Evolutionary conservation across 2,113 vertebrate species (phyloP).

Genomic region (Brachypteracias leptosomus): DNA sequence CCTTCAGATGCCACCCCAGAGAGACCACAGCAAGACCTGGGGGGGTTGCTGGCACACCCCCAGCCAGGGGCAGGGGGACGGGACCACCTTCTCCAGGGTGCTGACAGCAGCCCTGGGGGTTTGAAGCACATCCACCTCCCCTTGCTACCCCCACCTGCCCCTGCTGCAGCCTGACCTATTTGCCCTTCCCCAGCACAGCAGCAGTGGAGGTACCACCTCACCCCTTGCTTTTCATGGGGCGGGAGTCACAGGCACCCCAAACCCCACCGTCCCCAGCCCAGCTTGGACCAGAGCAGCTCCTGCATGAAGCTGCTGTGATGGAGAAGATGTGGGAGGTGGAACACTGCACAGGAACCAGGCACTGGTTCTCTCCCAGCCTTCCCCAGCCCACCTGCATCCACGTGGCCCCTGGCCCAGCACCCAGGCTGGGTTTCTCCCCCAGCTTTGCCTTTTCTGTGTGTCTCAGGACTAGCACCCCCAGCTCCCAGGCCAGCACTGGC

Average conservation of each 20-base stretch:
- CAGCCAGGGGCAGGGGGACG: rapidly evolving
- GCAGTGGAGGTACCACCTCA: neutral
- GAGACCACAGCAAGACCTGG: neutral
- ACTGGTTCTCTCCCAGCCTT: neutral
- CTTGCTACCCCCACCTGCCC: neutral
- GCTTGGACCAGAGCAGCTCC: neutral
- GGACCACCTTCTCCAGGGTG: neutral
- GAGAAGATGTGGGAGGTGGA: neutral
- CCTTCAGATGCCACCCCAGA: neutral
- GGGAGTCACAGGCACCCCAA: neutral
- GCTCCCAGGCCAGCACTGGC: neutral
- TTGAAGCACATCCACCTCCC: neutral
- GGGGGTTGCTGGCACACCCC: neutral
- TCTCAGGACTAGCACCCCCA: neutral
- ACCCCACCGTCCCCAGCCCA: neutral
- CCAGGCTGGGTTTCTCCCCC: neutral
- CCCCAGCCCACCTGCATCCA: neutral
- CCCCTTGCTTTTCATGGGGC: neutral
- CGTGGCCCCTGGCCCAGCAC: rapidly evolving
- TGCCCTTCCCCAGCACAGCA: neutral
- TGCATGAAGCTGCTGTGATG: neutral
- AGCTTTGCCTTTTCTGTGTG: neutral
- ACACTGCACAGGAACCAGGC: neutral
- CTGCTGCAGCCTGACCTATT: neutral
- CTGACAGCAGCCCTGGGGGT: neutral